Evolutionary conservation across 2,113 vertebrate genomes (phyloP), one percentile per base, ranked within the genome.

Genomic region (Asarcornis scutulata): DNA sequence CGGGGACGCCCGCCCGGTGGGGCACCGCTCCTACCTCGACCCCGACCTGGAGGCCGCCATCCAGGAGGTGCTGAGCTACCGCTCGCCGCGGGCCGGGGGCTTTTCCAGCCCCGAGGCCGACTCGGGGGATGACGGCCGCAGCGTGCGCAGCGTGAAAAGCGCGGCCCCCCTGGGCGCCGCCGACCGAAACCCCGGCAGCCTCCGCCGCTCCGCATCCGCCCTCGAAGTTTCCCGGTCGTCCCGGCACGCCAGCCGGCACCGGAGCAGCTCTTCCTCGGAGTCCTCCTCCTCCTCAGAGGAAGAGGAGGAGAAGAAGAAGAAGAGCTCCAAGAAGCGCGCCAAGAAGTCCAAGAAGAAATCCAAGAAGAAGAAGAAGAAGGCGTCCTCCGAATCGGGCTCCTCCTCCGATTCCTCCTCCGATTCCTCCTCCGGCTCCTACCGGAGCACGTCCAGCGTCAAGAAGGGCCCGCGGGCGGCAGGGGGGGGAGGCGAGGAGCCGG

Each of bases 41-140:
- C 99, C 99, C 0, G 99, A 99, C 92, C 97, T 99, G 93, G 99
- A 99, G 92, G 99, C 99, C 0, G 99, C 99, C 78, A 99, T 99
- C 96, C 98, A 98, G 8, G 99, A 99, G 94, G 99, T 99, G 38
- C 95, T 99, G 91, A 99, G 97, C 96, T 99, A 99, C 97, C 99
- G 99, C 95, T 98, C 99, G 1, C 5, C 97, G 97, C 83, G 92
- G 97, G 31, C 98, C 98, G 69, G 98, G 98, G 96, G 86, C 83
- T 98, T 98, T 75, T 98, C 96, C 67, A 98, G 98, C 92, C 97
- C 98, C 72, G 99, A 98, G 59, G 97, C 95, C 0, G 98, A 99
- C 80, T 99, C 99, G 0, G 99, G 96, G 3, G 98, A 98, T 0
- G 98, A 98, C 0, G 93, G 98, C 60, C 98, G 95, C 85, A 98